phyloP scores from a whole-genome alignment of 2,113 vertebrate species.

The Echinops telfairi region DNA sequence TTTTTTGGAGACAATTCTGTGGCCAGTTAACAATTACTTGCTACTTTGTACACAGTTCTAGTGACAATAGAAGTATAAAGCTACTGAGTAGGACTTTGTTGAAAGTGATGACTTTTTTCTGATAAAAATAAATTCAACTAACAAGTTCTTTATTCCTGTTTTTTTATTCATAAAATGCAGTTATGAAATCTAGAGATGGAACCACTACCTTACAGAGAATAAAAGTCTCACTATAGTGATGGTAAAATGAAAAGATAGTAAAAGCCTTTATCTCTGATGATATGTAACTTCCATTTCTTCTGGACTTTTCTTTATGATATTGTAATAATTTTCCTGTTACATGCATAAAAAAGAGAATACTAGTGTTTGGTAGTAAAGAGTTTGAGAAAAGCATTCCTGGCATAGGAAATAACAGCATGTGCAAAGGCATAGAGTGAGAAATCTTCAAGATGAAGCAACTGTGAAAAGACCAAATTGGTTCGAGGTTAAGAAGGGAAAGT shows the following conservation, averaged over 20 bases:
- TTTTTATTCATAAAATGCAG: constrained; percentile 45
- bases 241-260: constrained; percentile 26
- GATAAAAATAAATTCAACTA: constrained; percentile 23
- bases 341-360: background rate
- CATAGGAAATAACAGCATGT: background rate
- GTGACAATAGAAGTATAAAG: background rate
- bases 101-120: background rate
- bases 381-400: constrained; percentile 10
- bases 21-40: background rate
- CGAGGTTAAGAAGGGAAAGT: background rate
- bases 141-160: background rate
- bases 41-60: background rate
- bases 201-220: background rate
- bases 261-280: background rate
- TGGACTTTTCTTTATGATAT: constrained; percentile 34
- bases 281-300: constrained; percentile 38
- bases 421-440: background rate
- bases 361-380: background rate
- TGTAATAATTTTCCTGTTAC: constrained; percentile 5
- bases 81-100: background rate
- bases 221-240: constrained; percentile 28
- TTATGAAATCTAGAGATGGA: constrained; percentile 30
- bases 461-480: constrained; percentile 22
- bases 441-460: background rate
- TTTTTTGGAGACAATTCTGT: constrained; percentile 17